A percentile compares a stretch with the other conserved stretches of the same genome.
phyloP scores from a whole-genome alignment of 1,140 invertebrate genomes.

The Conus betulinus region DNA sequence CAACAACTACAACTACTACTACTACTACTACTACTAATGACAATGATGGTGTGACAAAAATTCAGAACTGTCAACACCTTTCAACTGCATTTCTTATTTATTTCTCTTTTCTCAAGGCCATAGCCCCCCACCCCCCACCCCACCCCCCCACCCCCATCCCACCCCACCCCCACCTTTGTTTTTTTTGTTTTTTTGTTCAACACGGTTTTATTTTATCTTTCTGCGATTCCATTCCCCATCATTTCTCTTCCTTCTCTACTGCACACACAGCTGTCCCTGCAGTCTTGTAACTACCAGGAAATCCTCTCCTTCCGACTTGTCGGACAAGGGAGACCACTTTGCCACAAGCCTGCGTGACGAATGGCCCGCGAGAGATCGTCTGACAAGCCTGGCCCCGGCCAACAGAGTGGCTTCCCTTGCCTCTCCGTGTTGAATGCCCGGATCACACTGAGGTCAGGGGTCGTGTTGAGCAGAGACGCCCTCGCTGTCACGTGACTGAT shows the following conservation, averaged over 20 bases:
- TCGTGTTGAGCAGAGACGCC: neutral
- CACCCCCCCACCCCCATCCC: too few relatives aligned
- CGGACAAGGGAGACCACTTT: neutral
- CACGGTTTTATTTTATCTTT: too few relatives aligned
- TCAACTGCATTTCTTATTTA: too few relatives aligned
- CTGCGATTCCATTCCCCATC: too few relatives aligned
- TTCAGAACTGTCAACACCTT: too few relatives aligned
- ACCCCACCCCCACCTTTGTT: too few relatives aligned
- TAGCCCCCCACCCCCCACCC: too few relatives aligned
- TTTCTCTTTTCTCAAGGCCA: too few relatives aligned
- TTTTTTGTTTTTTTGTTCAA: too few relatives aligned
- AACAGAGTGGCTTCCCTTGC: neutral
- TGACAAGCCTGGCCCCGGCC: neutral
- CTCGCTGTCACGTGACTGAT: neutral
- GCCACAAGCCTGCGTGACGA: neutral
- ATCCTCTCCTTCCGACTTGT: neutral
- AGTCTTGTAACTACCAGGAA: neutral
- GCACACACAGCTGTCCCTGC: neutral
- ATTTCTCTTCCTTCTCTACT: too few relatives aligned
- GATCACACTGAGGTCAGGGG: neutral
- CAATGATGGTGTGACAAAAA: too few relatives aligned
- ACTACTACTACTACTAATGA: conserved; percentile 24
- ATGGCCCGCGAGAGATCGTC: neutral
- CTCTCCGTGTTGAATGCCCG: neutral
- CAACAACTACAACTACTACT: conserved; percentile 7